Evolutionary conservation across 2,113 vertebrate genomes (phyloP).

Genomic region (Anseranas semipalmata): DNA sequence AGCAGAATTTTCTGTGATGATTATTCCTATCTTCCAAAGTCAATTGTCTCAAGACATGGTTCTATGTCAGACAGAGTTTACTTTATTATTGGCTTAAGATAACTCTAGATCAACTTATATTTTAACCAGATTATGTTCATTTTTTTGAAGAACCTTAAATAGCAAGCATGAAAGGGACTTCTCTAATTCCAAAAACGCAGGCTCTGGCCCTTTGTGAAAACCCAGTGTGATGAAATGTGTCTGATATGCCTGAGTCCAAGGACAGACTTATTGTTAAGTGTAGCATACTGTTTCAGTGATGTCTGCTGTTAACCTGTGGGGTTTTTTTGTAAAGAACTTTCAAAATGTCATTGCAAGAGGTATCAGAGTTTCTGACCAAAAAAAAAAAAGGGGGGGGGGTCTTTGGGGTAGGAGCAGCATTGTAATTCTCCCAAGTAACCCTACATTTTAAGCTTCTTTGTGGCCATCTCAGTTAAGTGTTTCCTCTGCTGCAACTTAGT

Average conservation of each 20-base stretch:
- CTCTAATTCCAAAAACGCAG: not conserved
- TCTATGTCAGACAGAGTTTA: not conserved
- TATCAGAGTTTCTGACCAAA: not conserved
- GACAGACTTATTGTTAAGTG: not conserved
- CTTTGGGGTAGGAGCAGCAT: not conserved
- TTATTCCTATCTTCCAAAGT: not conserved
- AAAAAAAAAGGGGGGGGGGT: not conserved
- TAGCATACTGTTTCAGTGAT: not conserved
- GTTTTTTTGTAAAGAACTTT: not conserved
- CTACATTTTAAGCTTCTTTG: not conserved
- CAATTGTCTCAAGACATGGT: not conserved
- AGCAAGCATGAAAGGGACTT: not conserved
- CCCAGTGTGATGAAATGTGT: not conserved
- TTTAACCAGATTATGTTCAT: not conserved
- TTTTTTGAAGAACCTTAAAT: not conserved
- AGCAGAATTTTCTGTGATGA: not conserved
- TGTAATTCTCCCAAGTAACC: not conserved
- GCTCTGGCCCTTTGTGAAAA: not conserved
- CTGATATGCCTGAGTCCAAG: not conserved
- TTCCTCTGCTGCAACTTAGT: not conserved
- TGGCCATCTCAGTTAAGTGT: not conserved
- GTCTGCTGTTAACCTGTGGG: not conserved
- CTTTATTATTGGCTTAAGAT: not conserved
- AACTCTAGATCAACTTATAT: not conserved
- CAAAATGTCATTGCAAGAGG: not conserved